Evolutionary conservation across 2,797 vertebrate species (phyloP).

Genomic region (Smutsia temminckii): DNA sequence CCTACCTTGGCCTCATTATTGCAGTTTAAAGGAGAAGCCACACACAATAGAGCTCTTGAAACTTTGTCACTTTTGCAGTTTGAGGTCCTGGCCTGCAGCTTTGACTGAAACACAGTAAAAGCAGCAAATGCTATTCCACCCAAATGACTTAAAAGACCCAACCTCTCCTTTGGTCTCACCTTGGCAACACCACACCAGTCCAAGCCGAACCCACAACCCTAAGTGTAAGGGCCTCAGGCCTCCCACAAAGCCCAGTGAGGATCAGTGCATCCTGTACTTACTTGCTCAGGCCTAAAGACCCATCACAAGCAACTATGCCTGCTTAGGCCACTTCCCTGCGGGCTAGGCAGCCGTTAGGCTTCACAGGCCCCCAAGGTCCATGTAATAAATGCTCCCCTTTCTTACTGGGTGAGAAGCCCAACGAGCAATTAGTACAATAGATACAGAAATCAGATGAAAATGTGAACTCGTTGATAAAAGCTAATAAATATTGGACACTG

Average conservation of each 20-base stretch:
- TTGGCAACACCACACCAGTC: background rate
- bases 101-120: background rate
- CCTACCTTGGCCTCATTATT: conserved; percentile 20
- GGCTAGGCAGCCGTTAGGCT: too few relatives aligned
- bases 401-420: background rate
- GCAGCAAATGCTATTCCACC: background rate
- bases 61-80: background rate
- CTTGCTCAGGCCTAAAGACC: background rate
- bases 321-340: background rate
- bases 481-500: background rate
- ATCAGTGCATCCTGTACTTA: background rate
- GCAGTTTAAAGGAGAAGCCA: conserved; percentile 28
- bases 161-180: background rate
- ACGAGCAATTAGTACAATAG: background rate
- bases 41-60: background rate
- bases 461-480: background rate
- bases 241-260: background rate
- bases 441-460: background rate
- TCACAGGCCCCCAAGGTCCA: background rate
- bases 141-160: background rate
- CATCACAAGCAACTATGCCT: background rate
- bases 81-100: background rate
- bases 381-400: background rate
- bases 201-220: background rate
- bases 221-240: background rate